phyloP scores from a whole-genome alignment of 2,888 invertebrate genomes.

The Drosophila setosimentum region DNA sequence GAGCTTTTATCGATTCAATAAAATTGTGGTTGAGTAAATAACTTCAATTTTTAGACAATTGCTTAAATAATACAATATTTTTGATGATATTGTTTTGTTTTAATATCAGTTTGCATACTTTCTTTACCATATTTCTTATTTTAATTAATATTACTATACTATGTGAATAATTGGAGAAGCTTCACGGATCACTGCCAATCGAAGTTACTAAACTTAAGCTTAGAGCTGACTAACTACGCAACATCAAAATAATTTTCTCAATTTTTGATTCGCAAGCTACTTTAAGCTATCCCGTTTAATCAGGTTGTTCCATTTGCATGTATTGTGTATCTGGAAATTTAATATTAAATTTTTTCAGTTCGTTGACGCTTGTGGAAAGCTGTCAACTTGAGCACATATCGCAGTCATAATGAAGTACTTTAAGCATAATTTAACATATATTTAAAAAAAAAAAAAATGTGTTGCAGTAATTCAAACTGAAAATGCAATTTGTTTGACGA shows the following conservation, averaged over 20 bases:
- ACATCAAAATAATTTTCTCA: background rate
- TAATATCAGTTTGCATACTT: background rate
- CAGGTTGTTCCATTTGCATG: background rate
- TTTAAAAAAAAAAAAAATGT: background rate
- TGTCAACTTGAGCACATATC: background rate
- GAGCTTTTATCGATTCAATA: background rate
- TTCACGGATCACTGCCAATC: background rate
- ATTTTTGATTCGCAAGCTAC: background rate
- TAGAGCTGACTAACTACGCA: too few relatives aligned
- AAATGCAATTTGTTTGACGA: background rate
- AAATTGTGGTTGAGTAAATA: background rate
- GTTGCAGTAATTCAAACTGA: background rate
- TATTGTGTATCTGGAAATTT: background rate
- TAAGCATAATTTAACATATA: background rate
- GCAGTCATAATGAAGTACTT: background rate
- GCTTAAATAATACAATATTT: background rate
- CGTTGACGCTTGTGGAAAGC: background rate
- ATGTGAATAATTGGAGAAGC: background rate
- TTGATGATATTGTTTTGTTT: background rate
- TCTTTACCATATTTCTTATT: background rate
- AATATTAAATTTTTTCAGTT: background rate
- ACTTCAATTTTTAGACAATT: background rate
- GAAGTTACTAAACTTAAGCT: background rate
- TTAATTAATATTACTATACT: background rate
- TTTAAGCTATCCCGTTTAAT: background rate